Percentiles rank a stretch among this genome's conserved stretches.
Conservation (phyloP, 2,888 invertebrate species). For the Allacma fusca region DNA sequence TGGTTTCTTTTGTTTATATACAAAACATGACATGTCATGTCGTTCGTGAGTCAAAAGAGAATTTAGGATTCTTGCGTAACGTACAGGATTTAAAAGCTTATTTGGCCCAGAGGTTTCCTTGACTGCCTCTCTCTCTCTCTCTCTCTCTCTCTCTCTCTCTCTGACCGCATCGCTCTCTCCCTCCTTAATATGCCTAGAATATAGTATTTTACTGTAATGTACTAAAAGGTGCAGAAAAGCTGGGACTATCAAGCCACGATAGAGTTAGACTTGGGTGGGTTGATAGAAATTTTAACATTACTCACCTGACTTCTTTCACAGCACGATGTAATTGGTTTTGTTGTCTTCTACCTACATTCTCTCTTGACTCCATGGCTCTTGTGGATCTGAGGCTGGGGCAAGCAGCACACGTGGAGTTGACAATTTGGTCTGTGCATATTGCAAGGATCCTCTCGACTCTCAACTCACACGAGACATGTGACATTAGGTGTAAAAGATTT, state of each 20-base stretch:
- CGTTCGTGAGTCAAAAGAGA: neutral
- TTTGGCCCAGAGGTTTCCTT: no score
- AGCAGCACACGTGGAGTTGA: slow-evolving; percentile 39
- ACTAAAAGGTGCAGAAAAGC: slow-evolving; percentile 18
- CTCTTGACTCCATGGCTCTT: no score
- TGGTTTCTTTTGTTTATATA: no score
- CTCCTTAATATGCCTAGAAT: no score
- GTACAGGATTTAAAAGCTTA: no score
- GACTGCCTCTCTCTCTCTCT: no score
- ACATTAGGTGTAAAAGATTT: slow-evolving; percentile 33
- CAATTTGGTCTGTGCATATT: neutral
- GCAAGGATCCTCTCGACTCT: neutral
- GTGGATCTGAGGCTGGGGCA: no score
- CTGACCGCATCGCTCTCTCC: no score
- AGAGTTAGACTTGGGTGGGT: slow-evolving; percentile 17
- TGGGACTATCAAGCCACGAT: neutral
- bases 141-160: no score
- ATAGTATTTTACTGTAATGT: neutral
- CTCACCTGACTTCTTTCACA: slow-evolving; percentile 29
- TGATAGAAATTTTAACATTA: slow-evolving; percentile 17
- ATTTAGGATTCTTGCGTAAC: neutral
- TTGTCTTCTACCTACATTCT: slow-evolving; percentile 30
- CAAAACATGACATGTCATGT: neutral
- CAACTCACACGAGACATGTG: slow-evolving; percentile 21
- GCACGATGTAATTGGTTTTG: slow-evolving; percentile 36